Percentiles rank a stretch among this genome's conserved stretches.
These are phyloP conservation scores for Heliothis peltigera DNA, from an alignment of 2,888 invertebrate species.

Conservation along the genomic window DNA sequence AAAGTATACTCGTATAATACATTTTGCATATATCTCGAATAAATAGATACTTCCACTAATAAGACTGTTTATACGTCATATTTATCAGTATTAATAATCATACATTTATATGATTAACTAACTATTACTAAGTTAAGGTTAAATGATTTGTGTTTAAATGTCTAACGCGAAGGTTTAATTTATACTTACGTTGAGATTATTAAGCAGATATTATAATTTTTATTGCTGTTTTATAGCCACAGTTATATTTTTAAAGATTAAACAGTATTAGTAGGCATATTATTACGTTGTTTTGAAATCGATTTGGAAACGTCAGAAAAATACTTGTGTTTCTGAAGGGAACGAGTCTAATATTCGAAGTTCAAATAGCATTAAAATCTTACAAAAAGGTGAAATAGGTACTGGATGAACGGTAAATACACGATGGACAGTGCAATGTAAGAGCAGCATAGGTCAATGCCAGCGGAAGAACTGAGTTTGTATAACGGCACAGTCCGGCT, in stretches of 20 bases:
- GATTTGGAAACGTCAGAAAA: conserved; percentile 48
- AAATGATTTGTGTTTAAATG: conserved; percentile 41
- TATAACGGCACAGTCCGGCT: conserved; percentile 76
- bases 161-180: conserved; percentile 45
- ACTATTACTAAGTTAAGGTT: conserved; percentile 26
- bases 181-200: conserved; percentile 32
- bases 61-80: conserved; percentile 7
- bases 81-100: conserved; percentile 6
- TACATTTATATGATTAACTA: conserved; percentile 16
- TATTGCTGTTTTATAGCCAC: conserved; percentile 54
- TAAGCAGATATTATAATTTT: conserved; percentile 49
- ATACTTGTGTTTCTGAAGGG: conserved; percentile 47
- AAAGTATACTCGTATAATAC: conserved; percentile 8
- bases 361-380: conserved; percentile 21
- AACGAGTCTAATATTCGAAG: conserved; percentile 21
- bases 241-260: conserved; percentile 46
- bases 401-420: conserved; percentile 41
- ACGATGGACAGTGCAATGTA: conserved; percentile 48
- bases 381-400: conserved; percentile 12
- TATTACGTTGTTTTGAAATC: conserved; percentile 48
- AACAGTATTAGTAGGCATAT: conserved; percentile 30
- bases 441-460: conserved; percentile 78
- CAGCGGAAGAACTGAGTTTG: conserved; percentile 78
- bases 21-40: neutral
- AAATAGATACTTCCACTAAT: conserved; percentile 6